Evolutionary conservation across 2,888 invertebrate genomes (phyloP), one percentile per base, ranked within the genome.

Genomic region (Xestobium rufovillosum): DNA sequence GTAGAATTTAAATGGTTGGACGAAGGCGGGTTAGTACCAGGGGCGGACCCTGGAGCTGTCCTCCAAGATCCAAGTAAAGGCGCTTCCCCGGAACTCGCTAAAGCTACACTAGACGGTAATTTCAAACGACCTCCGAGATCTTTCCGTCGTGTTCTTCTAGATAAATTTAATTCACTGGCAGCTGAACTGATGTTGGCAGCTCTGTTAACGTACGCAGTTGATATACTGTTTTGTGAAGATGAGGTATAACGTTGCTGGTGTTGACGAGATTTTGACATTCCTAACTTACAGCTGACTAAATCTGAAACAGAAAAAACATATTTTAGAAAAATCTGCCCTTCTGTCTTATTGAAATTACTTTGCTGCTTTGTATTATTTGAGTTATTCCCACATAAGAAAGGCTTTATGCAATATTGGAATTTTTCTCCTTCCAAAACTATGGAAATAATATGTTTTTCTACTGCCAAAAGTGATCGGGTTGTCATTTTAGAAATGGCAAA

Each of bases 201-300:
- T 65, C 75, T 61, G 65, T 74, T 54, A 65, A 72, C 60, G 69
- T 74, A 58, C 65, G 73, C 61, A 65, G 72, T 59, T 52, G 79
- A 75, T 61, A 83, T 72, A 56, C 85, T 84, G 61, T 84, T 83
- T 53, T 83, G 74, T 52, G 82, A 83, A 60, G 76, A 71, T 53
- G 76, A 75, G 60, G 79, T 78, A 67, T 78, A 79, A 59, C 75
- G 74, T 70, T 54, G 57, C 15, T 51, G 55, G 36, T 57, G 55
- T 27, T 50, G 51, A 35, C 56, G 52, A 34, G 51, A 50, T 32
- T 59, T 64, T 54, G 63, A 61, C 70, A 80, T 76, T 56, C 83
- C 81, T 72, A 84, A 76, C 66, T 84, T 83, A 66, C 82, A 83
- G 64, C 83, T 82, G 67, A 85, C 82, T 65, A 88, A 72, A 68